phyloP scores from a whole-genome alignment of 2,113 vertebrate genomes.

The Solea solea region DNA sequence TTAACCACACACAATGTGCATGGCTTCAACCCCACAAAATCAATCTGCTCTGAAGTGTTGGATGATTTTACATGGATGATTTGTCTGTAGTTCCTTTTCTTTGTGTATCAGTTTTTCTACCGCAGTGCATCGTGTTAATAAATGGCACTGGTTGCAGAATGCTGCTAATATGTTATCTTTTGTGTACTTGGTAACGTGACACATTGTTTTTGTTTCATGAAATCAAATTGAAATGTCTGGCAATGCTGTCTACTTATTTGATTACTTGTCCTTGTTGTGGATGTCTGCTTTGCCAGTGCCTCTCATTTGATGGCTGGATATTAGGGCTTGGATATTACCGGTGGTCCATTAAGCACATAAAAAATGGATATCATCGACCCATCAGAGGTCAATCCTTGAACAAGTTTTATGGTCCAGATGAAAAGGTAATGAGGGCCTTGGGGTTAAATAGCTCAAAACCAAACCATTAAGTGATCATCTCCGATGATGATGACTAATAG shows the following conservation, averaged over 20 bases:
- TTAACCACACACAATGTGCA: constrained; percentile 11
- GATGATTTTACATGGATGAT: background rate
- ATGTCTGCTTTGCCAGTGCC: constrained; percentile 49
- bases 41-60: constrained; percentile 9
- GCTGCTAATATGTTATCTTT: constrained; percentile 14
- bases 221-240: constrained; percentile 64
- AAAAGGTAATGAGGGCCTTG: constrained; percentile 62
- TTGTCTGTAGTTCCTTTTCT: constrained; percentile 13
- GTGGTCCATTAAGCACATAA: constrained; percentile 61
- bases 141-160: constrained; percentile 17
- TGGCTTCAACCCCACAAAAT: constrained; percentile 17
- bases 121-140: constrained; percentile 6
- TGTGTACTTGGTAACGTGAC: no score
- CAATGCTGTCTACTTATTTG: constrained; percentile 57
- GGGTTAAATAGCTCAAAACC: constrained; percentile 65
- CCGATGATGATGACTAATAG: constrained; percentile 65
- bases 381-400: constrained; percentile 54
- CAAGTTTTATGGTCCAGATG: constrained; percentile 58
- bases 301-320: constrained; percentile 58
- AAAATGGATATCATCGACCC: constrained; percentile 40
- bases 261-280: constrained; percentile 52
- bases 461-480: constrained; percentile 54
- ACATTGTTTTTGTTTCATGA: constrained; percentile 5
- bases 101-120: background rate
- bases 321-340: constrained; percentile 66